Base-by-base conservation (phyloP, 2,113 vertebrate genomes). In the Datnioides undecimradiatus region DNA sequence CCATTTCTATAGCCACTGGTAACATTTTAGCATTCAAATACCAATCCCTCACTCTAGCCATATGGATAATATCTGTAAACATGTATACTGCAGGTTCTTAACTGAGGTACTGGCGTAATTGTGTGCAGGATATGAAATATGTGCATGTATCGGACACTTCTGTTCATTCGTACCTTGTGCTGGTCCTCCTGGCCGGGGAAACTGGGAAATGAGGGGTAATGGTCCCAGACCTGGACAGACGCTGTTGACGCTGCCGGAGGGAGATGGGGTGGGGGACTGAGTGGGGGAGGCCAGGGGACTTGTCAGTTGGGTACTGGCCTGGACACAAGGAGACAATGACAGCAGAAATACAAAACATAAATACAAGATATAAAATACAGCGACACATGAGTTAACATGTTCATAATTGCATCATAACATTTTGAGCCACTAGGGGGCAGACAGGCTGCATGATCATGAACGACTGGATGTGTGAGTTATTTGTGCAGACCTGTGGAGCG, bases 211-310 rank as follows among this genome's bases (percentile, higher is more conserved):
- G 80, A 99, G 96, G 4, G 98, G 97, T 79, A 99, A 93, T 79
- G 97, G 96, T 84, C 97, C 95, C 51, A 99, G 96, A 84, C 97
- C 97, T 11, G 97, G 93, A 95, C 97, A 99, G 90, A 99, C 96
- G 0, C 80, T 97, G 95, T 87, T 97, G 87, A 98, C 95, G 84
- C 91, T 99, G 91, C 96, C 97, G 46, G 97, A 97, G 16, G 97
- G 97, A 66, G 97, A 98, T 0, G 97, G 98, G 14, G 97, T 96
- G 33, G 98, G 98, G 83, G 98, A 99, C 85, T 99, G 97, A 16
- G 97, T 96, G 67, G 98, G 98, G 80, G 98, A 99, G 0, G 96
- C 95, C 92, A 98, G 94, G 8, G 98, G 97, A 89, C 97, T 99
- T 86, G 75, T 96, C 93, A 98, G 89, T 85, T 98, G 97, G 62